These are phyloP conservation scores for Rhaphigaster nebulosa DNA, from an alignment of 2,888 invertebrate genomes.

Conservation along the genomic window DNA sequence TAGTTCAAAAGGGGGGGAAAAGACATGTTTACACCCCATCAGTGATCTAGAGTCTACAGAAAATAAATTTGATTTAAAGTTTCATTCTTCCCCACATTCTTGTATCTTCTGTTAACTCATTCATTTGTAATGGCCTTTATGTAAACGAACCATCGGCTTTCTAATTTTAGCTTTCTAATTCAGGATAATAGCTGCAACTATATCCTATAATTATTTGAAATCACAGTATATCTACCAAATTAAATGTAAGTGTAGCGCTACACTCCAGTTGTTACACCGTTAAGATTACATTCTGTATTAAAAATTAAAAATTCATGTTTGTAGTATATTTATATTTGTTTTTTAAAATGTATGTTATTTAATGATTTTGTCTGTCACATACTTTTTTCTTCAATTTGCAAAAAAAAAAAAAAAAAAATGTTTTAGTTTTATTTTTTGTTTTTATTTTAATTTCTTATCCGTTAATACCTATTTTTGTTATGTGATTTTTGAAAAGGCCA, in stretches of 20 bases:
- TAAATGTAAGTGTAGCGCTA: neutral
- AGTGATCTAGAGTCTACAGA: too few relatives aligned
- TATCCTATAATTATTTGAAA: neutral
- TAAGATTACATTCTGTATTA: neutral
- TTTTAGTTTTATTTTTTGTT: neutral
- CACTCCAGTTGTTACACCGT: neutral
- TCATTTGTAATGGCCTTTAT: slow-evolving; percentile 20
- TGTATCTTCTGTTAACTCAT: too few relatives aligned
- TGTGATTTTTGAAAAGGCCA: slow-evolving; percentile 44
- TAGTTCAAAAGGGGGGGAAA: too few relatives aligned
- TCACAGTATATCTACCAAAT: neutral
- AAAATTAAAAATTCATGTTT: neutral
- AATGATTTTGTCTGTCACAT: neutral
- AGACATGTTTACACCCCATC: too few relatives aligned
- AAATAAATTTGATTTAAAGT: too few relatives aligned
- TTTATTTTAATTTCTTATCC: slow-evolving; percentile 36
- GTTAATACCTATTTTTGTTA: slow-evolving; percentile 44
- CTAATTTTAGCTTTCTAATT: neutral
- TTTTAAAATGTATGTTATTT: neutral
- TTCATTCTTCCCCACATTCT: too few relatives aligned
- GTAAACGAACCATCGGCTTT: neutral
- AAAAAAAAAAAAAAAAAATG: neutral
- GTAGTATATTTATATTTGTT: neutral
- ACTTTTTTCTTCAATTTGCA: neutral
- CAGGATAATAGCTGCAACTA: neutral